Base-by-base conservation (phyloP, 2,797 vertebrate genomes). In the Echeneis naucrates region DNA sequence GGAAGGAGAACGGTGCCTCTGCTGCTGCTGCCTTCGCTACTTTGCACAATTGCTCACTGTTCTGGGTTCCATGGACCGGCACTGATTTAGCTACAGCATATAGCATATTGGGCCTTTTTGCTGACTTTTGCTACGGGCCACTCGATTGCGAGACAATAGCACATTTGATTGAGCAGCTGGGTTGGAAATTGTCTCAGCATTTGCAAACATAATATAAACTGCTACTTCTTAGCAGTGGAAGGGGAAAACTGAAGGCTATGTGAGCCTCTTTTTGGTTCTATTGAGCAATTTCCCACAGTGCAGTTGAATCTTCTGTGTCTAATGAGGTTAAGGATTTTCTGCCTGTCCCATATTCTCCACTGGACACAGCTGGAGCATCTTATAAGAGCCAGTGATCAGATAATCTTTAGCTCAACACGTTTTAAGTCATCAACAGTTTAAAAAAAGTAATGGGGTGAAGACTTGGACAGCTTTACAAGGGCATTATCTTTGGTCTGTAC, bases 281-380 rank as follows among this genome's bases (percentile, higher is more conserved):
- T 69, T 83, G 78, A 81, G 61, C 59, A 74, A 80, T 89, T 82
- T 84, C 72, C 74, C 54, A 54, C 62, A 44, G 67, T 40, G 23
- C 69, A 62, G 75, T 68, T 52, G 86, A 83, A 77, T 84, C 78
- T 63, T 70, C 81, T 63, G 66, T 77, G 64, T 85, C 86, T 80
- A 88, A 91, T 87, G 68, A 88, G 81, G 77, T 80, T 89, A 80
- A 85, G 79, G 72, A 81, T 85, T 86, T 80, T 61, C 77, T 58
- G 61, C 73, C 77, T 72, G 80, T 51, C 52, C 57, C 64, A 23
- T 60, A 51, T 84, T 80, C 51, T 87, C 69, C 30, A 72, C 57
- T 62, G 73, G 68, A 32, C 72, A 73, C 72, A 68, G 72, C 55
- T 77, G 55, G 77, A 68, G 78, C 65, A 75, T 59, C 55, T 67